Base-by-base conservation (phyloP, 2,797 vertebrate species). In the Rhynchonycteris naso region DNA sequence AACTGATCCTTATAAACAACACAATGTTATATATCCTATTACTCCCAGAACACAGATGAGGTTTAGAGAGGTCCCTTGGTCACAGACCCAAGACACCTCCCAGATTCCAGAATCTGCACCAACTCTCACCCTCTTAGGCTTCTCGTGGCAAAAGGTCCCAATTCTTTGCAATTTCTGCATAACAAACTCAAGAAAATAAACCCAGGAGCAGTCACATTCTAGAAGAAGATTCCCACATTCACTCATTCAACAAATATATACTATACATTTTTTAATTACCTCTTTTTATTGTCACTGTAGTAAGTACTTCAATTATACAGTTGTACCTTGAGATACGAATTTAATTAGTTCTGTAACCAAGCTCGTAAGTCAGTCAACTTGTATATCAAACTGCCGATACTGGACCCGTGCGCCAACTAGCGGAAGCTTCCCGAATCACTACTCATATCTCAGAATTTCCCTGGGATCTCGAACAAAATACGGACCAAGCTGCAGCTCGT, bases 141-240 rank as follows among this genome's bases (percentile, higher is more conserved):
- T 21, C 54, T 65, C 35, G 18, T 0, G 10, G 63, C 54, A 80
- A n/a, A 83, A 22, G 12, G 24, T 38, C n/a, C 11, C 13, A 3
- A 16, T 33, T 58, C 56, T 56, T 7, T 35, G 30, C 33, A 79
- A 93, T 50, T 58, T 21, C 66, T 15, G 1, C 21, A 59, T 30
- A 66, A 43, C n/a, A 76, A 83, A 43, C 66, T 30, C 14, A 63
- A 86, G 35, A 56, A 93, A 80, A 83, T 71, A 83, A 89, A 85
- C 38, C 52, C 56, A 80, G 26, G 38, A 93, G n/a, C 15, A 81
- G 28, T 9, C 35, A 93, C 59, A 71, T 54, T 93, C 59, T 82
- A 87, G 75, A 86, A 65, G 35, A 88, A 86, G 43, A 81, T 61
- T 69, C 74, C 43, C n/a, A 18, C n/a, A 18, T 21, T 84, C 68